A percentile compares a stretch with the other conserved stretches of the same genome.
Evolutionary conservation across 2,888 invertebrate species (phyloP).

Genomic region (Pandemis cinnamomeana): DNA sequence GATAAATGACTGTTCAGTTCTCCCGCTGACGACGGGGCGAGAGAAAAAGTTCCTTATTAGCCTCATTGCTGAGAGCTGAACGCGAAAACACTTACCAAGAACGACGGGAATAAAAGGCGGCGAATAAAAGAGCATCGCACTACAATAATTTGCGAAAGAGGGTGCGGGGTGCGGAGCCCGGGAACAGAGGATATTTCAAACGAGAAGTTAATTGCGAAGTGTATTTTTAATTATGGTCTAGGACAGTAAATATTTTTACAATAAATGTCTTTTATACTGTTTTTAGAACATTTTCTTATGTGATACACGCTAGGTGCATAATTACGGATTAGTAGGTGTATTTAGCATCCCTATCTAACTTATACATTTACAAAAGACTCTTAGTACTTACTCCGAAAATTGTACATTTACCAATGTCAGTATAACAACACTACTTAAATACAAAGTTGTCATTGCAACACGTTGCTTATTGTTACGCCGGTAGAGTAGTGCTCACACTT

Average conservation of each 20-base stretch:
- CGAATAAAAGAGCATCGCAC: conserved; percentile 37
- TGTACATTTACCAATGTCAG: no score
- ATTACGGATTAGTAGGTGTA: no score
- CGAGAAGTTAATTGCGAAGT: conserved; percentile 34
- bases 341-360: no score
- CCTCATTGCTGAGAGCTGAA: conserved; percentile 20
- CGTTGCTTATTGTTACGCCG: no score
- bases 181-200: conserved; percentile 28
- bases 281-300: not conserved
- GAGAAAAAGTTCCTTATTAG: conserved; percentile 42
- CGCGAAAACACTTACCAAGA: conserved; percentile 29
- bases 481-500: no score
- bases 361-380: no score
- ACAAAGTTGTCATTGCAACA: no score
- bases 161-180: conserved; percentile 22
- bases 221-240: conserved; percentile 17
- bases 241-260: not conserved
- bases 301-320: not conserved
- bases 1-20: conserved; percentile 70
- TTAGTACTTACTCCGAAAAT: no score
- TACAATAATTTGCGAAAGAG: conserved; percentile 35
- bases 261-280: not conserved
- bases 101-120: conserved; percentile 31
- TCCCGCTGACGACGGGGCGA: conserved; percentile 43
- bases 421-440: no score